Evolutionary conservation across 35 echinoderm and acorn worm species (phyloP), one percentile per base, ranked within the genome.

Genomic region (Ophioderma brevispina): DNA sequence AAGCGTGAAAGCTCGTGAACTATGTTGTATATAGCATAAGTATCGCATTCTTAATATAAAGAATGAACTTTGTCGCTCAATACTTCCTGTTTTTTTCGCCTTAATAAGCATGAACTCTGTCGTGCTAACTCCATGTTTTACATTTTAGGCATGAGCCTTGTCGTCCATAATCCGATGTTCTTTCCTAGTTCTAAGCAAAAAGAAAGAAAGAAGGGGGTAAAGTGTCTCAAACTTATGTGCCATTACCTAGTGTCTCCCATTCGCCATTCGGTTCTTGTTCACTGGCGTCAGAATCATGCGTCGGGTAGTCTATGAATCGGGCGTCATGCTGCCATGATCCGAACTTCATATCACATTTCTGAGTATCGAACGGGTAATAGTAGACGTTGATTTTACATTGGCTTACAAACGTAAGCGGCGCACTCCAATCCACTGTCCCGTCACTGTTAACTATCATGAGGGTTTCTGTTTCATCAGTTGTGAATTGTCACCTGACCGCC

Each of bases 281-380:
- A 10, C 42, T 49, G 0, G 91, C 80, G 42, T 93, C 85, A 3
- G 94, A 8, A 0, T 38, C 23, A 0, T 41, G 35, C 0, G 64
- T 41, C 10, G 80, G 63, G 50, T 99, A 99, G 86, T 99, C 97
- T 21, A 99, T 99, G 40, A 52, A 95, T 15, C 63, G 79, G 33
- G 82, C 77, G 38, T 99, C 97, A 55, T 99, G 94, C 70, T 99
- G 97, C 97, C 97, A 99, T 21, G 97, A 99, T 4, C 97, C 97
- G 50, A 99, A 92, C 87, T 91, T 88, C 35, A 99, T 42, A 4
- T 55, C 35, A 80, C 97, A 99, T 36, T 88, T 63, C 85, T 99
- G 97, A 28, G 78, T 80, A 64, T 99, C 97, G 59, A 99, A 99
- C 4, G 97, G 97, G 41, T 95, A 99, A 56, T 84, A 87, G 46